Conservation (phyloP, 2,888 invertebrate genomes). For the Drosophila dives region DNA sequence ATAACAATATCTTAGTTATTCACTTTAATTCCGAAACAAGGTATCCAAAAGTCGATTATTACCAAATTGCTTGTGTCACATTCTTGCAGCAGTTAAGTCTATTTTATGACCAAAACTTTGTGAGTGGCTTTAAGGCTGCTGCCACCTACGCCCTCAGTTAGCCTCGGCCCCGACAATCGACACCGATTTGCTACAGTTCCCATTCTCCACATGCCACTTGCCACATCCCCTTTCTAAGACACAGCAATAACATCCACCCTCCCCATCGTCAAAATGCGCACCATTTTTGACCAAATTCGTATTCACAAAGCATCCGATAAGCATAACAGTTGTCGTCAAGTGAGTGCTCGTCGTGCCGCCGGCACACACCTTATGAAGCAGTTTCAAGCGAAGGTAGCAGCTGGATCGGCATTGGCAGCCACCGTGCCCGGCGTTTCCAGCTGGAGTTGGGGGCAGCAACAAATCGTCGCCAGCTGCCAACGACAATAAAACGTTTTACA, state of each 20-base stretch:
- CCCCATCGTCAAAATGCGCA: neutral
- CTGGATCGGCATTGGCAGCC: slow-evolving; percentile 1
- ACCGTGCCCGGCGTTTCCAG: neutral
- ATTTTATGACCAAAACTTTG: slow-evolving; percentile 64
- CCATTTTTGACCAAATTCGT: slow-evolving; percentile 65
- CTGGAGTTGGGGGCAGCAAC: slow-evolving; percentile 49
- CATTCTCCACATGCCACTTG: neutral
- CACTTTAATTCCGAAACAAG: neutral
- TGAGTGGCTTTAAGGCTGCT: slow-evolving; percentile 65
- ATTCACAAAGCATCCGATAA: slow-evolving; percentile 80
- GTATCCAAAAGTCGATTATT: slow-evolving; percentile 7
- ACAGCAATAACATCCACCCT: neutral
- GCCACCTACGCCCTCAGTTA: slow-evolving; percentile 63
- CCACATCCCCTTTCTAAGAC: neutral
- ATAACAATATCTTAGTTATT: neutral
- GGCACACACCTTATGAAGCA: slow-evolving; percentile 47
- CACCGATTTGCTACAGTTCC: slow-evolving; percentile 62
- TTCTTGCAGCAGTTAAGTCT: slow-evolving; percentile 27
- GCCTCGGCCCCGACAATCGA: slow-evolving; percentile 63
- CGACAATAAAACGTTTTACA: slow-evolving; percentile 78
- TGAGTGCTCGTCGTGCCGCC: slow-evolving; percentile 59
- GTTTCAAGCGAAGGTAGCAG: slow-evolving; percentile 2
- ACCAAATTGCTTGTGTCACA: neutral
- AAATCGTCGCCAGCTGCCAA: slow-evolving; percentile 75
- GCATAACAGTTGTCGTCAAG: slow-evolving; percentile 78